Evolutionary conservation across 2,113 vertebrate species (phyloP).

Genomic region (Austrofundulus limnaeus): DNA sequence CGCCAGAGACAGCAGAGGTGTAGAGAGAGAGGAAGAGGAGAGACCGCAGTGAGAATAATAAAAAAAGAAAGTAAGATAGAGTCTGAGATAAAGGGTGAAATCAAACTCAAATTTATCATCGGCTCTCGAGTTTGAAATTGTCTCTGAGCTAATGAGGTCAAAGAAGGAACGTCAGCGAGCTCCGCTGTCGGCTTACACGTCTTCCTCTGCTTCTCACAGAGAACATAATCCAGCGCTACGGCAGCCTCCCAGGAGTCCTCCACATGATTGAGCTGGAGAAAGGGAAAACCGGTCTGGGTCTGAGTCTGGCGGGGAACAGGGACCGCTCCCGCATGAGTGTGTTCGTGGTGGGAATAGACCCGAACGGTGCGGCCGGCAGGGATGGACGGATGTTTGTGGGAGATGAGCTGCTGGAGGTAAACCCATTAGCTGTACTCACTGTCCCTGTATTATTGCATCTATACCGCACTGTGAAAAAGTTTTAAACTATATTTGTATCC

Average conservation of each 20-base stretch:
- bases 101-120: constrained; percentile 12
- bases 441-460: background rate
- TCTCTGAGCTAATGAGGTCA: background rate
- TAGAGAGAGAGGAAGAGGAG: constrained; percentile 22
- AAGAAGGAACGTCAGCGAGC: background rate
- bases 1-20: constrained; percentile 57
- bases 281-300: constrained; percentile 90
- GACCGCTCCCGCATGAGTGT: constrained; percentile 96
- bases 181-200: constrained; percentile 26
- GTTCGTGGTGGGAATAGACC: constrained; percentile 95
- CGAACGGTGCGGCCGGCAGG: constrained; percentile 90
- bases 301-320: constrained; percentile 97
- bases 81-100: constrained; percentile 34
- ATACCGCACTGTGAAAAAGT: background rate
- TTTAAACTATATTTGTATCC: no score
- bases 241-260: constrained; percentile 85
- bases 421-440: background rate
- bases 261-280: constrained; percentile 95
- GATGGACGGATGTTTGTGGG: constrained; percentile 91
- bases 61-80: constrained; percentile 38
- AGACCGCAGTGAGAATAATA: constrained; percentile 28
- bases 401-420: constrained; percentile 94
- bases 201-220: constrained; percentile 73
- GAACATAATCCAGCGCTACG: constrained; percentile 87
- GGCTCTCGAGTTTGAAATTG: background rate